A percentile compares a stretch with the other conserved stretches of the same genome.
phyloP scores from a whole-genome alignment of 2,888 invertebrate genomes.

The Molanna angustata region DNA sequence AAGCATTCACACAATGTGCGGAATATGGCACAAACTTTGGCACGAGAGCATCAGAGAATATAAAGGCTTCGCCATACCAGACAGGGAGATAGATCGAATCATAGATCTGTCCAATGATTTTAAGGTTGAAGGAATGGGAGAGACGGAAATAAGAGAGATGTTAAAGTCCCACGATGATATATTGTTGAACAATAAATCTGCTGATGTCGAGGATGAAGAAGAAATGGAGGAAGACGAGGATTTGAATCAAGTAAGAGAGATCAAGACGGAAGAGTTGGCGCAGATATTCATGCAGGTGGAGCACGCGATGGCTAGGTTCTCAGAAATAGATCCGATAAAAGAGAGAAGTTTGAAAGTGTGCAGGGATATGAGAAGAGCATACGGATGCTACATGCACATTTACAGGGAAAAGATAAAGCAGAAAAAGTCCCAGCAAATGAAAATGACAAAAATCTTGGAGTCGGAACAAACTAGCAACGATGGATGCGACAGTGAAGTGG shows the following conservation, averaged over 20 bases:
- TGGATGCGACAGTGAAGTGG: too few species aligned
- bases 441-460: too few species aligned
- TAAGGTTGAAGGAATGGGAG: background rate
- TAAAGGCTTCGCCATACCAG: background rate
- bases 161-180: background rate
- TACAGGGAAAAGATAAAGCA: constrained; percentile 11
- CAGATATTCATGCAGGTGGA: constrained; percentile 2
- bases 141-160: background rate
- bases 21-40: constrained; percentile 17
- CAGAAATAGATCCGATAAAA: constrained; percentile 11
- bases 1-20: constrained; percentile 1
- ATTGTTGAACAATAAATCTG: background rate
- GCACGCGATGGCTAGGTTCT: background rate
- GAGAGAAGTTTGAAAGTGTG: constrained; percentile 10
- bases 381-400: constrained; percentile 10
- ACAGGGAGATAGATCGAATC: constrained; percentile 2
- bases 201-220: background rate
- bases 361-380: constrained; percentile 7
- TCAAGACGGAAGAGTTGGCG: constrained; percentile 8
- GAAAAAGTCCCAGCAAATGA: too few species aligned
- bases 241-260: constrained; percentile 3
- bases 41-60: constrained; percentile 1
- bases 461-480: too few species aligned
- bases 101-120: background rate
- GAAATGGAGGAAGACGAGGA: background rate